phyloP scores from a whole-genome alignment of 2,113 vertebrate genomes.

The Perognathus longimembris region DNA sequence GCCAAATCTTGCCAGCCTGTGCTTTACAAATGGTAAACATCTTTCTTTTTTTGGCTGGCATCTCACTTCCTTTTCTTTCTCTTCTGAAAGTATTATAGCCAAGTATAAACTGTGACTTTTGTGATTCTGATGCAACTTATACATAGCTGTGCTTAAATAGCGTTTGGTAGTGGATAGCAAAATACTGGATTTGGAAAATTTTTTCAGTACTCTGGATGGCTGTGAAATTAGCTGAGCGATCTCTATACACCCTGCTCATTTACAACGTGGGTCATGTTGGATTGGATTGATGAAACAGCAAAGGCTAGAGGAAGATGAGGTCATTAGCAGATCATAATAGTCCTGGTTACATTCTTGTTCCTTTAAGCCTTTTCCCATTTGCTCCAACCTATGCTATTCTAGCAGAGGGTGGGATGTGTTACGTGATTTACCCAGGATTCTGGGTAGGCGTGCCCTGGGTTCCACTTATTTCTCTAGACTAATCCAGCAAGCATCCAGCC shows the following conservation, averaged over 20 bases:
- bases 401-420: background rate
- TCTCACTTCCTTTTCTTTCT: background rate
- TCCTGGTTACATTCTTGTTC: background rate
- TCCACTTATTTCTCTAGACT: constrained; percentile 81
- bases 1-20: constrained; percentile 19
- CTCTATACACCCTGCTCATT: fast-evolving
- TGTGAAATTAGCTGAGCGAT: background rate
- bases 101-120: background rate
- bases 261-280: background rate
- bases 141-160: background rate
- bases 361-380: background rate
- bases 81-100: no score
- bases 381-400: no score
- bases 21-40: constrained; percentile 29
- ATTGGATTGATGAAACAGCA: background rate
- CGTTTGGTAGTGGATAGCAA: background rate
- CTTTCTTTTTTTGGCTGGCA: background rate
- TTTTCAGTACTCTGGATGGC: background rate
- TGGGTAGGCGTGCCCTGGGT: constrained; percentile 40
- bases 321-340: background rate
- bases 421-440: constrained; percentile 67
- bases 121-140: background rate
- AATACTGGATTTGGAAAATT: background rate
- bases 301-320: background rate
- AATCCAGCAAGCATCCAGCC: constrained; percentile 85